These are phyloP conservation scores for Aspidapion aeneum DNA, from an alignment of 2,888 invertebrate genomes.

Conservation along the genomic window DNA sequence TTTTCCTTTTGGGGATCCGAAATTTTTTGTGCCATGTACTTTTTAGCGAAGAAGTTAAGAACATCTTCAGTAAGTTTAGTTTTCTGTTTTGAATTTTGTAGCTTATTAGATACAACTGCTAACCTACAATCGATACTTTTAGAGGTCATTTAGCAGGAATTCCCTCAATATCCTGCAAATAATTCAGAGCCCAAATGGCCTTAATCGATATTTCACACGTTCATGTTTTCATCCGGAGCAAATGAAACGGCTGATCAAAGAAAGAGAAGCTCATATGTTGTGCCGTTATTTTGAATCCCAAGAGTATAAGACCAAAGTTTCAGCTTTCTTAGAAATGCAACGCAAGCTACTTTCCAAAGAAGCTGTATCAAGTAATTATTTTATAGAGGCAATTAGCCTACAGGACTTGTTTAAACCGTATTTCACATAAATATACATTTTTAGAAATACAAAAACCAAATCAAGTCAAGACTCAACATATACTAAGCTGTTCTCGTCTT, in stretches of 20 bases:
- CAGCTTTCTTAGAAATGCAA: constrained; percentile 23
- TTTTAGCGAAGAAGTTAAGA: constrained; percentile 19
- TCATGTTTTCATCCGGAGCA: constrained; percentile 27
- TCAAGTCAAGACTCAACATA: constrained; percentile 25
- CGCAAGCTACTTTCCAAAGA: constrained; percentile 20
- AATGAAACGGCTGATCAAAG: constrained; percentile 26
- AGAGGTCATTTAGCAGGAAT: constrained; percentile 1
- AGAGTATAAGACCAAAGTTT: constrained; percentile 21
- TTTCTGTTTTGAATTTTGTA: no score
- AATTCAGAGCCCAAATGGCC: no score
- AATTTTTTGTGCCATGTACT: constrained; percentile 23
- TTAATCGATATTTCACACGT: background rate
- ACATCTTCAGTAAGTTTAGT: constrained; percentile 24
- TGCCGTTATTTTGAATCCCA: constrained; percentile 27
- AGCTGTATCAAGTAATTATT: constrained; percentile 16
- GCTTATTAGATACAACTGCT: no score
- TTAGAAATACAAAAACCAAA: background rate
- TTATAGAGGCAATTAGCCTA: background rate
- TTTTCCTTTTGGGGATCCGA: constrained; percentile 4
- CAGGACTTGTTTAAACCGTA: background rate
- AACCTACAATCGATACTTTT: no score
- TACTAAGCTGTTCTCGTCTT: constrained; percentile 25
- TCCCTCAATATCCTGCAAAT: background rate
- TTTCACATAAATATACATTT: background rate
- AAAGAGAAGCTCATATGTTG: constrained; percentile 23